phyloP scores from a whole-genome alignment of 1,140 invertebrate species.

The Drosophila trapezifrons region DNA sequence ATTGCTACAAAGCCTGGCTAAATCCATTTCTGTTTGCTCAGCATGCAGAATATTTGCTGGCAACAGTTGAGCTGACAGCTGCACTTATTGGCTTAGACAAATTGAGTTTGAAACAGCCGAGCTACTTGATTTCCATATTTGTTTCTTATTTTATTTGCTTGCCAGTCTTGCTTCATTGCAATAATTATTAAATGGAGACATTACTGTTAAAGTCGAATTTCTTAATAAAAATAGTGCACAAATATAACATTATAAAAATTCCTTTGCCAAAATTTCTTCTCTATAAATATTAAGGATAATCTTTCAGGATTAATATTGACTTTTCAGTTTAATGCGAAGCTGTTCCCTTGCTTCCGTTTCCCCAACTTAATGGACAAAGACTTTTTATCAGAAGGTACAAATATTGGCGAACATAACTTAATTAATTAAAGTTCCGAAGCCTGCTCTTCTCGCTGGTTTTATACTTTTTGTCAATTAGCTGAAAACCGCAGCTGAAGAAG shows the following conservation, averaged over 20 bases:
- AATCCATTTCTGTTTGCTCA: slow-evolving; percentile 20
- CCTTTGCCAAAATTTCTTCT: too few relatives aligned
- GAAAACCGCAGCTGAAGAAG: slow-evolving; percentile 36
- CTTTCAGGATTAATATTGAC: background rate
- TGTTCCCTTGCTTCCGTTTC: background rate
- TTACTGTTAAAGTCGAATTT: background rate
- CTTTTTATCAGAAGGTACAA: background rate
- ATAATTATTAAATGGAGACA: background rate
- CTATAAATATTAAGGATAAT: too few relatives aligned
- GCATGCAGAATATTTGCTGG: slow-evolving; percentile 29
- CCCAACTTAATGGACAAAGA: slow-evolving; percentile 9
- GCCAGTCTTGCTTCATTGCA: background rate
- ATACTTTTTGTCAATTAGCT: slow-evolving; percentile 46
- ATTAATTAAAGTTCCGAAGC: slow-evolving; percentile 35
- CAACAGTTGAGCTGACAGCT: slow-evolving; percentile 26
- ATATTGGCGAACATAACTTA: slow-evolving; percentile 37
- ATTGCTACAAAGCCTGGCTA: slow-evolving; percentile 12
- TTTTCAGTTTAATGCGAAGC: background rate
- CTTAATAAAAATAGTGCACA: too few relatives aligned
- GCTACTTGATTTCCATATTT: slow-evolving; percentile 2
- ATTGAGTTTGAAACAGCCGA: slow-evolving; percentile 10
- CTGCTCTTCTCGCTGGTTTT: slow-evolving; percentile 14
- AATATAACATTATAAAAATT: background rate
- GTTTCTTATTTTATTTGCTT: background rate
- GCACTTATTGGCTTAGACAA: slow-evolving; percentile 33